These are phyloP conservation scores for Sarcophaga rosellei DNA, from an alignment of 2,888 invertebrate species.

Conservation along the genomic window DNA sequence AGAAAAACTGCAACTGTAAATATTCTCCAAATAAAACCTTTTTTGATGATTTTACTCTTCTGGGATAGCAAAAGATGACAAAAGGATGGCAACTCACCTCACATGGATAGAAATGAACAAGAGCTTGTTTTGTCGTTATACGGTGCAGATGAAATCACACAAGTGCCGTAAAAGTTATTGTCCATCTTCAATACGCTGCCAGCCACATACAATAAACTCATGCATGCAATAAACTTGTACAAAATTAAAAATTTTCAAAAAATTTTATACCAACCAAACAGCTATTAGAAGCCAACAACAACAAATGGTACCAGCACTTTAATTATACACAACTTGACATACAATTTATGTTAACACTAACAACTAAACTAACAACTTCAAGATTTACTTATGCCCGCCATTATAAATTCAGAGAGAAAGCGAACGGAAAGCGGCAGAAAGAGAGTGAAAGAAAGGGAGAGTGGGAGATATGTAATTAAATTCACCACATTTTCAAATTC, in stretches of 20 bases:
- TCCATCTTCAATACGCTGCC: neutral
- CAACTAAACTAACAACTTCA: neutral
- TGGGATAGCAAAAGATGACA: neutral
- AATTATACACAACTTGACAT: slow-evolving; percentile 1
- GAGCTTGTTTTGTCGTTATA: slow-evolving; percentile 39
- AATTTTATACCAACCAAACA: slow-evolving; percentile 32
- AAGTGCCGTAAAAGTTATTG: slow-evolving; percentile 49
- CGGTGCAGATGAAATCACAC: slow-evolving; percentile 62
- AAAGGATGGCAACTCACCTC: slow-evolving; percentile 36
- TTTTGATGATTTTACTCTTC: slow-evolving; percentile 1
- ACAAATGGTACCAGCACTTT: neutral
- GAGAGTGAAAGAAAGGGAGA: neutral
- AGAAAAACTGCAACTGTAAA: slow-evolving; percentile 61
- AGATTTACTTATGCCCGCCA: neutral
- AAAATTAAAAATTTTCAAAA: slow-evolving; percentile 45
- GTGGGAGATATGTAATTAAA: neutral
- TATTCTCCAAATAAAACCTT: slow-evolving; percentile 52
- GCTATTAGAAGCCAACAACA: neutral
- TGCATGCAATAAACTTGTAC: slow-evolving; percentile 7
- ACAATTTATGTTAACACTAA: neutral
- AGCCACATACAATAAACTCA: neutral
- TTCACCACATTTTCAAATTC: too few relatives aligned
- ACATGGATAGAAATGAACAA: slow-evolving; percentile 61
- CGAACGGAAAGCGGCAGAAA: neutral
- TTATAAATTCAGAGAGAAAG: neutral